Base-by-base conservation (phyloP, 2,888 invertebrate genomes). In the Marronus borbonicus region DNA sequence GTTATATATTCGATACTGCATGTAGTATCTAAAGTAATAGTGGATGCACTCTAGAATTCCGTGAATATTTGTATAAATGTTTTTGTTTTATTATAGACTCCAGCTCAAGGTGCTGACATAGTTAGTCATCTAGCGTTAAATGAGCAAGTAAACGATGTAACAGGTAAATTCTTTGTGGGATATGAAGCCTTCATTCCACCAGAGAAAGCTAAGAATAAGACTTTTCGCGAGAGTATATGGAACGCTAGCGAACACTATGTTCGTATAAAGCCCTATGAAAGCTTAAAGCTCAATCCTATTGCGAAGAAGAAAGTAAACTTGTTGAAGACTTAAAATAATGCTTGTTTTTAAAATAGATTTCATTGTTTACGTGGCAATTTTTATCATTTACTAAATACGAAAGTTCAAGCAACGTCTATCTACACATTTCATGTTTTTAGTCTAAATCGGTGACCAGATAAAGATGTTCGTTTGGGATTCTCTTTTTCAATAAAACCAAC, bases 211-310 rank as follows among this genome's bases (percentile, higher is more conserved):
- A 90, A 91, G 82, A 93, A 95, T 85, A 91, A 92, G 88, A 92
- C 92, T 0, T 93, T 93, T 80, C 96, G 94, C 1, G 93, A 92
- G 83, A 94, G 95, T 85, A 88, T 97, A 60, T 98, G 97, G 97
- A 95, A 96, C 85, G 90, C 95, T 68, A 95, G 97, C 14, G 94
- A 95, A 83, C 91, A 92, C 80, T 88, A 96, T 80, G 94, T 93
- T 2, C 93, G 94, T 80, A 88, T 96, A 79, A 92, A 91, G 78
- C 90, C 93, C 1, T 90, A 88, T 76, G 96, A 96, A 39, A 77
- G 69, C 50, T 76, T 81, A 4, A 44, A 39, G 10, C 7, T 17
- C 12, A 20, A 55, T 10, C 58, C 62, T 12, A 31, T 24, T 17
- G 20, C 31, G 12, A 65, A 50, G 17, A 52, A 31, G n/a, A 50